These are phyloP conservation scores for Oppia nitens DNA, from an alignment of 1,140 invertebrate genomes.

Conservation along the genomic window DNA sequence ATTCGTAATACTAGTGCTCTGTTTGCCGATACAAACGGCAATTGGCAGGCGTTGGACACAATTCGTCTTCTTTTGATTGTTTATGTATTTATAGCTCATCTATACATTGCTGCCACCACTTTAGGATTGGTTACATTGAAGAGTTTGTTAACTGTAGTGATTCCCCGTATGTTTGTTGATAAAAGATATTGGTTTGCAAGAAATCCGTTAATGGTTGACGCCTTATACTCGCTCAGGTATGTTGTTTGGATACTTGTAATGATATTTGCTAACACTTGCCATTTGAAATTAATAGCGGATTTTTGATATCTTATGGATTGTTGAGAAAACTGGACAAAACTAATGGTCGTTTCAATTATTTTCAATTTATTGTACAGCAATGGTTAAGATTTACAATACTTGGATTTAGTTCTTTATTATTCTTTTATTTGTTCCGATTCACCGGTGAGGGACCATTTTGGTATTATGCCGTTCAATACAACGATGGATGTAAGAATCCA, in stretches of 20 bases:
- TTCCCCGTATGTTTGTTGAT: neutral
- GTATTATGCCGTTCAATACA: neutral
- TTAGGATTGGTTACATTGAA: neutral
- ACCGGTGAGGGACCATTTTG: neutral
- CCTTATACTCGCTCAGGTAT: neutral
- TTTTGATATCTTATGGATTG: neutral
- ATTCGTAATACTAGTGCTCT: neutral
- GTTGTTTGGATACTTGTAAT: neutral
- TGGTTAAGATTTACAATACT: neutral
- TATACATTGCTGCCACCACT: neutral
- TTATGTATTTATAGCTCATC: neutral
- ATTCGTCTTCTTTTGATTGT: neutral
- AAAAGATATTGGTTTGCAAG: neutral
- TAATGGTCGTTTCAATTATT: neutral
- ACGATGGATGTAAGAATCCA: neutral
- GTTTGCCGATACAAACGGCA: neutral
- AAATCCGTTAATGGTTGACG: neutral
- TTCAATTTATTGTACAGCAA: neutral
- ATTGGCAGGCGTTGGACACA: neutral
- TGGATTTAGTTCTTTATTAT: neutral
- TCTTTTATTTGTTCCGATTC: neutral
- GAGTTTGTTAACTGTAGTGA: neutral
- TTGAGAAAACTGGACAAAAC: neutral
- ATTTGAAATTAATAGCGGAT: neutral
- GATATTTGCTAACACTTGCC: neutral